Conservation (phyloP, 2,888 invertebrate species). For the Elmis aenea region DNA sequence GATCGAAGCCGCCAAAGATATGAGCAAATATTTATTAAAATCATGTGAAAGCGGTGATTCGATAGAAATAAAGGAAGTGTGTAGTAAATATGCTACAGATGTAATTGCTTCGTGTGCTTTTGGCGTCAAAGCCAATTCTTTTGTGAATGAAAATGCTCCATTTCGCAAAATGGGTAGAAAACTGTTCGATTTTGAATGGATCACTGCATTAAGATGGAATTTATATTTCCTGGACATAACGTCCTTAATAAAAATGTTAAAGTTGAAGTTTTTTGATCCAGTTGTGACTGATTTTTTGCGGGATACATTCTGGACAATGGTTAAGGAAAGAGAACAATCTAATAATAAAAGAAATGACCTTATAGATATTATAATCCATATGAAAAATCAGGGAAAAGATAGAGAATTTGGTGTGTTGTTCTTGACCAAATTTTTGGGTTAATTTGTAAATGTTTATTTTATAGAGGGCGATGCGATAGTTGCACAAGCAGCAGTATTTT, state of each 20-base stretch:
- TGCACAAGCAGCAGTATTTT: slow-evolving; percentile 48
- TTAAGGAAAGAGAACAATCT: slow-evolving; percentile 32
- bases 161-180: slow-evolving; percentile 36
- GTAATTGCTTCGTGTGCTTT: slow-evolving; percentile 44
- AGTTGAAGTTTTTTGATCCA: slow-evolving; percentile 36
- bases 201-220: slow-evolving; percentile 26
- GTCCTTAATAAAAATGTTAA: slow-evolving; percentile 35
- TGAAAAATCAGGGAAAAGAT: slow-evolving; percentile 26
- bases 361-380: slow-evolving; percentile 44
- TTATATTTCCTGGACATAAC: slow-evolving; percentile 33
- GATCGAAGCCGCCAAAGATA: slow-evolving; percentile 29
- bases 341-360: slow-evolving; percentile 43
- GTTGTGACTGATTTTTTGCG: slow-evolving; percentile 35
- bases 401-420: slow-evolving; percentile 10
- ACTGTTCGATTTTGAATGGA: slow-evolving; percentile 33
- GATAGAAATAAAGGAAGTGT: slow-evolving; percentile 27
- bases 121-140: slow-evolving; percentile 40
- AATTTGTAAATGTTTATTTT: slow-evolving; percentile 3
- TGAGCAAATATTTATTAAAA: slow-evolving; percentile 8
- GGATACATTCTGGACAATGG: slow-evolving; percentile 36
- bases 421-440: not conserved
- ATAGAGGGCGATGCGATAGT: slow-evolving; percentile 3
- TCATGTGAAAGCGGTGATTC: slow-evolving; percentile 10
- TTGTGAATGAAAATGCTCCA: slow-evolving; percentile 34
- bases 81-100: slow-evolving; percentile 42